Percentiles rank a stretch among this genome's conserved stretches.
Conservation (phyloP, 2,888 invertebrate genomes). For the Eumacrocentrus americanus region DNA sequence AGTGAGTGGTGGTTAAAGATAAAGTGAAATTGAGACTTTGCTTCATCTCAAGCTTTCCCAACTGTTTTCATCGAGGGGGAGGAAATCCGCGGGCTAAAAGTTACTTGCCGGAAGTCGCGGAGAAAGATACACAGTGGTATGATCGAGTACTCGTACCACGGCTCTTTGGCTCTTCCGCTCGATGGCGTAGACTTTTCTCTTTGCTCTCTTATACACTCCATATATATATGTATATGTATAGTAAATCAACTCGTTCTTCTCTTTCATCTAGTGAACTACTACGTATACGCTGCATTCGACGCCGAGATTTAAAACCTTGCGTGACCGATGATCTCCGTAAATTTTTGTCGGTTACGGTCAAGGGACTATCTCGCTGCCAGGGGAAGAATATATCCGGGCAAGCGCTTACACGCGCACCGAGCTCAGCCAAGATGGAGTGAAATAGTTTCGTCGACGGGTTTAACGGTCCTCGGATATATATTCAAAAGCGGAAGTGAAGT, state of each 20-base stretch:
- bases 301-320: constrained; percentile 16
- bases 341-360: constrained; percentile 38
- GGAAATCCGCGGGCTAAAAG: constrained; percentile 20
- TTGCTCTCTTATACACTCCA: neutral
- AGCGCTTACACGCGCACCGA: neutral
- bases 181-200: constrained; percentile 13
- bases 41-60: constrained; percentile 17
- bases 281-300: neutral
- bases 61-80: neutral
- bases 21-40: neutral
- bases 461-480: neutral
- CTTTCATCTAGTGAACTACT: neutral
- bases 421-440: neutral
- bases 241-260: neutral
- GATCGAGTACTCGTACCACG: constrained; percentile 11
- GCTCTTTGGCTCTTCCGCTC: constrained; percentile 16
- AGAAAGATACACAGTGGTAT: neutral
- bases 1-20: too few species aligned
- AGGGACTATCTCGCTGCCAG: constrained; percentile 25
- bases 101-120: neutral
- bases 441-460: constrained; percentile 10
- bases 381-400: neutral
- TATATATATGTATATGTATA: too few species aligned
- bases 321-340: constrained; percentile 39
- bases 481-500: constrained; percentile 10